phyloP scores from a whole-genome alignment of 2,113 vertebrate species.

The Cisticola juncidis region DNA sequence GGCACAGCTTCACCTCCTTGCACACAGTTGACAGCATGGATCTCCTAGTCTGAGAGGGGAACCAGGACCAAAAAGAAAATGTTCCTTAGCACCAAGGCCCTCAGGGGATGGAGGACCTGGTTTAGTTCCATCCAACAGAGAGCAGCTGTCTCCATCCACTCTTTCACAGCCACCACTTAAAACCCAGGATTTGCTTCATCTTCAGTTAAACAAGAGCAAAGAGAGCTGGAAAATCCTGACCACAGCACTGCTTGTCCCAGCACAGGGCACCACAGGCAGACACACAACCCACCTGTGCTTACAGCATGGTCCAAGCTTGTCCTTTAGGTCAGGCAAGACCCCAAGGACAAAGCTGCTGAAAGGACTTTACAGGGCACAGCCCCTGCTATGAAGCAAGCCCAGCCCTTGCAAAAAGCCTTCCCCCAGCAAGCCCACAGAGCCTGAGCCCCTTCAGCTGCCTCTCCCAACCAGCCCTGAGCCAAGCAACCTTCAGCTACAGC shows the following conservation, averaged over 20 bases:
- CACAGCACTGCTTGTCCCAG: not conserved
- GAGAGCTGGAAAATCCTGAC: rapidly evolving
- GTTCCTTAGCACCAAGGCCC: not conserved
- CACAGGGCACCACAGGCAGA: rapidly evolving
- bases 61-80: not conserved
- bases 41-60: no score
- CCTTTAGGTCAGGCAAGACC: rapidly evolving
- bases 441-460: rapidly evolving
- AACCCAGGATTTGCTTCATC: rapidly evolving
- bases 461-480: rapidly evolving
- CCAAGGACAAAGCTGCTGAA: not conserved
- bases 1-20: not conserved
- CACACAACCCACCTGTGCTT: not conserved
- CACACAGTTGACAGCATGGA: rapidly evolving
- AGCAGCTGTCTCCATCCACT: not conserved
- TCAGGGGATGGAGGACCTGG: not conserved
- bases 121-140: not conserved
- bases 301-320: rapidly evolving
- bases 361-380: not conserved
- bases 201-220: not conserved
- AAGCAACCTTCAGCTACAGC: rapidly evolving
- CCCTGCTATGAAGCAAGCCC: rapidly evolving
- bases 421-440: rapidly evolving
- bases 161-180: not conserved
- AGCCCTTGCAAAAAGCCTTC: not conserved